Percentiles rank a stretch among this genome's conserved stretches.
Conservation (phyloP, 2,113 vertebrate species). For the Synchiropus splendidus region DNA sequence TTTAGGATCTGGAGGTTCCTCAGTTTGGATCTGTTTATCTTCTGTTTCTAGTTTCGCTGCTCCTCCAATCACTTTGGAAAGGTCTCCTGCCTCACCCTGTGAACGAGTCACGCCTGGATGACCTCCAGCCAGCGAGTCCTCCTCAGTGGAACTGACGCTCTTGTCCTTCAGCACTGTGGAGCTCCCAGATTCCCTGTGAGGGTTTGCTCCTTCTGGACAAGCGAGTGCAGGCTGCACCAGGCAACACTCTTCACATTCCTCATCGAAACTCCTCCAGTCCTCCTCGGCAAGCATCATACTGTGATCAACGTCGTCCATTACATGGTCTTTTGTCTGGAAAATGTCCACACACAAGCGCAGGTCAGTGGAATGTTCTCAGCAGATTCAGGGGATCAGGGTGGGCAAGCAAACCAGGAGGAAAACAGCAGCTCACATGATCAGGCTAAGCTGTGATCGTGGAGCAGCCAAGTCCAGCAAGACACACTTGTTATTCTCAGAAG, state of each 20-base stretch:
- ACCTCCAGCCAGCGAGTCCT: not conserved
- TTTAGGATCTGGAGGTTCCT: conserved; percentile 7
- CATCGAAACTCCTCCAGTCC: conserved; percentile 81
- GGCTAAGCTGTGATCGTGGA: too few species aligned
- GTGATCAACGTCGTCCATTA: conserved; percentile 93
- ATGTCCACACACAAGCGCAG: conserved; percentile 2
- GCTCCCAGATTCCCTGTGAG: not conserved
- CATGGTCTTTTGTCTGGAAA: conserved; percentile 39
- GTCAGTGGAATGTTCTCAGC: not conserved
- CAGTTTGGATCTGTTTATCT: not conserved
- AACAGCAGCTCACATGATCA: too few species aligned
- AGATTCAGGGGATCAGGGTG: too few species aligned
- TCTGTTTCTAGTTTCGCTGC: conserved; percentile 3
- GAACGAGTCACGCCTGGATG: not conserved
- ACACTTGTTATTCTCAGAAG: not conserved
- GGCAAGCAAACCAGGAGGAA: too few species aligned
- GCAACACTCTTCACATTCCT: conserved; percentile 74
- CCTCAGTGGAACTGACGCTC: conserved; percentile 4
- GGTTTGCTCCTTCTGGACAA: conserved; percentile 50
- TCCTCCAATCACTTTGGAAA: not conserved
- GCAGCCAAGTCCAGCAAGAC: too few species aligned
- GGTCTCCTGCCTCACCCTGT: too few species aligned
- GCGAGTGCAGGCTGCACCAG: conserved; percentile 71
- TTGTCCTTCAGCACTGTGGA: not conserved
- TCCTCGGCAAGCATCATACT: conserved; percentile 79